These are phyloP conservation scores for Metaphire vulgaris DNA, from an alignment of 1,140 invertebrate species.

Conservation along the genomic window DNA sequence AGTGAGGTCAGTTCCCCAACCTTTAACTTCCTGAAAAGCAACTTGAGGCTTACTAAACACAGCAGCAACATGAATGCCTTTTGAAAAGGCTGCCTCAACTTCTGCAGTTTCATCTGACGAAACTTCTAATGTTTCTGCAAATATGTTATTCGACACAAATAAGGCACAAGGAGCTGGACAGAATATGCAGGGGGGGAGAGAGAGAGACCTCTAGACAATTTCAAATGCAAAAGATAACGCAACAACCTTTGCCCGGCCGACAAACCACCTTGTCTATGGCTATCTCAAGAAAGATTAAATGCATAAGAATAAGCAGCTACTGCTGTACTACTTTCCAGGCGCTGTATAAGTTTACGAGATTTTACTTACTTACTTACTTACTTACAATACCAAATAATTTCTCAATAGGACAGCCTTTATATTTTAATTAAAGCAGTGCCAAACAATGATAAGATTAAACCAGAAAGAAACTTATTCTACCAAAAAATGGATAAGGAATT, in stretches of 20 bases:
- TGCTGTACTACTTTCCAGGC: no score
- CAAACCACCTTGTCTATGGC: not conserved
- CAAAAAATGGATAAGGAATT: no score
- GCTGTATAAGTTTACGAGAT: no score
- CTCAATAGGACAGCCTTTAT: no score
- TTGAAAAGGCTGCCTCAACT: not conserved
- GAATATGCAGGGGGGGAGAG: not conserved
- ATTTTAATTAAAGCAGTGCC: no score
- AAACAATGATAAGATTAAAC: no score
- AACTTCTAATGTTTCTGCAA: not conserved
- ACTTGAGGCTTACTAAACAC: not conserved
- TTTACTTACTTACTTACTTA: no score
- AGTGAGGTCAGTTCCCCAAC: no score
- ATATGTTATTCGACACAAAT: not conserved
- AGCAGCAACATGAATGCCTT: not conserved
- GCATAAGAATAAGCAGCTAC: not conserved
- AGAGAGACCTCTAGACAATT: not conserved
- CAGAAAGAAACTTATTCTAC: no score
- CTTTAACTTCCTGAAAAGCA: not conserved
- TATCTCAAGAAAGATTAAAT: not conserved
- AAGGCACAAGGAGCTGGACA: not conserved
- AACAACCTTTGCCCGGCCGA: not conserved
- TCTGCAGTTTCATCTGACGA: not conserved
- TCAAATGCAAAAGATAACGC: not conserved
- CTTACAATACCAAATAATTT: no score